These are phyloP conservation scores for Megaceryle torquata DNA, from an alignment of 2,113 vertebrate species.

Conservation along the genomic window DNA sequence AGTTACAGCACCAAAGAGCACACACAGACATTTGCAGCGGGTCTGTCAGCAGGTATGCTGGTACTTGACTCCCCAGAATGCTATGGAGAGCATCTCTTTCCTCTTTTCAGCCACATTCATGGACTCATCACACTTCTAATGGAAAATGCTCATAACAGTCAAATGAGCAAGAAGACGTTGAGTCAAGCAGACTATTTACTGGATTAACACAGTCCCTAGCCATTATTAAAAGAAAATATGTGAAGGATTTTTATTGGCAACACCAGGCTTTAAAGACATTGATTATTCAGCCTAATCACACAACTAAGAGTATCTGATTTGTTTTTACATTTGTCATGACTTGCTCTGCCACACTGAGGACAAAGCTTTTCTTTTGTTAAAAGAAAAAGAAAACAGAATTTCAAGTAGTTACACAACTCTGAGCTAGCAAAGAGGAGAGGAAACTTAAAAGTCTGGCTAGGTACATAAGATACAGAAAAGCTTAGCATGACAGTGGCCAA, in stretches of 20 bases:
- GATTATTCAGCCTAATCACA: neutral
- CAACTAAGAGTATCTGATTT: neutral
- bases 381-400: neutral
- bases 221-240: neutral
- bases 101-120: neutral
- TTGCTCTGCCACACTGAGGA: neutral
- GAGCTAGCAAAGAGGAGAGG: neutral
- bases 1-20: neutral
- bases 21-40: rapidly evolving
- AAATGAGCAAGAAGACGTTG: neutral
- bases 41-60: no score
- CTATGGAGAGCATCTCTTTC: neutral
- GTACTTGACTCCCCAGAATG: neutral
- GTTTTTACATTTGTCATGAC: neutral
- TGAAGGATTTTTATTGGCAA: neutral
- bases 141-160: neutral
- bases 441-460: neutral
- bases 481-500: neutral
- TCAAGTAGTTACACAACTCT: neutral
- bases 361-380: neutral
- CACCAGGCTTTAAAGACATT: neutral
- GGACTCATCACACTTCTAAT: neutral
- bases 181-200: neutral
- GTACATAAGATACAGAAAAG: neutral
- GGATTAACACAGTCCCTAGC: neutral